Percentiles rank a stretch among this genome's conserved stretches.
phyloP scores from a whole-genome alignment of 2,113 vertebrate species.

The Xiphorhynchus elegans region DNA sequence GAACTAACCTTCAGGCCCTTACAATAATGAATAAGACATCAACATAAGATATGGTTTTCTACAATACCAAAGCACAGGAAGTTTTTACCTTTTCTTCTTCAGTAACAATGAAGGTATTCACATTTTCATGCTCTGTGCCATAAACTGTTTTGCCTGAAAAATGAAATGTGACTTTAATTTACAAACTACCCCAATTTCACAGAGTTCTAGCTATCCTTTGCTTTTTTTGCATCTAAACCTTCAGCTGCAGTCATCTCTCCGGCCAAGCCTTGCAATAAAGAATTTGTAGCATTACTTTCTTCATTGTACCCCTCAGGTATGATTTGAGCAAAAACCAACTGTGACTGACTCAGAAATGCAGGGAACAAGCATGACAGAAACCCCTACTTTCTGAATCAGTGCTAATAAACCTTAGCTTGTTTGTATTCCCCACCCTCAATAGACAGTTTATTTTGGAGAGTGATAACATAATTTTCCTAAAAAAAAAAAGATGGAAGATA shows the following conservation, averaged over 20 bases:
- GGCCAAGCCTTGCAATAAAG: not conserved
- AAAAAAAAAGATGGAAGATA: not conserved
- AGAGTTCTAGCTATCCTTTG: not conserved
- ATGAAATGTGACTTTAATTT: not conserved
- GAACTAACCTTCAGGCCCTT: not conserved
- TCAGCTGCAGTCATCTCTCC: not conserved
- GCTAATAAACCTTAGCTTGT: not conserved
- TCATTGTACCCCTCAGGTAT: not conserved
- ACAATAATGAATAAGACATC: not conserved
- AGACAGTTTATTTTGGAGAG: not conserved
- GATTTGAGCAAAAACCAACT: not conserved
- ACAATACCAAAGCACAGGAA: not conserved
- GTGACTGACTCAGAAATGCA: not conserved
- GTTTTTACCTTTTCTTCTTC: not conserved
- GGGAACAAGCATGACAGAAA: not conserved
- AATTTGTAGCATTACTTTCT: not conserved
- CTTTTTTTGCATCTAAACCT: not conserved
- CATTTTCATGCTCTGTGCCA: not conserved
- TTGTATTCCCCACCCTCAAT: not conserved
- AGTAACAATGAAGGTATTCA: fast-evolving
- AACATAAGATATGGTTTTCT: not conserved
- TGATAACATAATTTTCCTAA: not conserved
- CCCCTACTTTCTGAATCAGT: not conserved
- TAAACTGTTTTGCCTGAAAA: not conserved
- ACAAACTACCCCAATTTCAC: not conserved